A percentile compares a stretch with the other conserved stretches of the same genome.
phyloP scores from a whole-genome alignment of 2,113 vertebrate species.

The Aptenodytes patagonicus region DNA sequence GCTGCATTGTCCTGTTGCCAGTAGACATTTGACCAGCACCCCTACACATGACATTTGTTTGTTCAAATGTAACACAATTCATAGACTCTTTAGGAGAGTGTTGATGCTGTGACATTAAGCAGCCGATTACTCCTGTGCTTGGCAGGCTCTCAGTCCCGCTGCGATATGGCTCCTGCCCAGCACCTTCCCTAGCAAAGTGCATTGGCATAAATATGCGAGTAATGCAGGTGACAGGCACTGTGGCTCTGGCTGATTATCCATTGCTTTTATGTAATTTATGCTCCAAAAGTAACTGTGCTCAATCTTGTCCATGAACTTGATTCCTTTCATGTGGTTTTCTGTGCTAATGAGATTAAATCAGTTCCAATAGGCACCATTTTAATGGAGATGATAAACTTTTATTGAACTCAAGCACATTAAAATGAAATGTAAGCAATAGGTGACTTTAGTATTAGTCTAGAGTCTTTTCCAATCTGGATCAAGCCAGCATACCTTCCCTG shows the following conservation, averaged over 20 bases:
- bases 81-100: conserved; percentile 25
- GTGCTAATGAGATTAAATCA: conserved; percentile 76
- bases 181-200: background rate
- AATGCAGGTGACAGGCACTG: conserved; percentile 51
- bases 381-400: conserved; percentile 82
- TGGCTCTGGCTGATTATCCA: background rate
- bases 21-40: conserved; percentile 58
- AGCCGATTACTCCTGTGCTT: conserved; percentile 60
- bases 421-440: conserved; percentile 84
- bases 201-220: conserved; percentile 16
- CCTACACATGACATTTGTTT: conserved; percentile 69
- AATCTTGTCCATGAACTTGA: conserved; percentile 46
- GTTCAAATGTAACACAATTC: conserved; percentile 68
- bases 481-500: conserved; percentile 67
- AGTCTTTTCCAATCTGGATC: conserved; percentile 73
- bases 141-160: conserved; percentile 44
- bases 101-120: conserved; percentile 70
- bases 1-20: conserved; percentile 47
- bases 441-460: conserved; percentile 71
- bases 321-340: conserved; percentile 79
- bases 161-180: conserved; percentile 64
- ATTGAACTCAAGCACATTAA: conserved; percentile 80
- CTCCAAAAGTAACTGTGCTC: conserved; percentile 43
- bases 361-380: conserved; percentile 78
- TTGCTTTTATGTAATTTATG: conserved; percentile 62